A percentile compares a stretch with the other conserved stretches of the same genome.
phyloP scores from a whole-genome alignment of 2,113 vertebrate genomes.

The Mesitornis unicolor region DNA sequence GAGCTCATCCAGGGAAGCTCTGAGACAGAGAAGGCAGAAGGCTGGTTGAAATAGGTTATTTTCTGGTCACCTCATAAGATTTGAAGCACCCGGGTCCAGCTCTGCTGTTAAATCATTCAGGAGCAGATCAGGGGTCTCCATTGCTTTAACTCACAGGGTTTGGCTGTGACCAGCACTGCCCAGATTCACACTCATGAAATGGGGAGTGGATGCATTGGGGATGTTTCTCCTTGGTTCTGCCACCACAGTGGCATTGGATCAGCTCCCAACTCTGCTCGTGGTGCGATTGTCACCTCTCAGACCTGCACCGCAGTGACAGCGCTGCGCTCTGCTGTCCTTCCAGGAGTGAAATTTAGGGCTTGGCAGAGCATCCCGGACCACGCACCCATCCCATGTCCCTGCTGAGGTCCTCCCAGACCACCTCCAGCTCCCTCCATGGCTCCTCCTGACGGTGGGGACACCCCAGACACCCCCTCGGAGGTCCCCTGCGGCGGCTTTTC shows the following conservation, averaged over 20 bases:
- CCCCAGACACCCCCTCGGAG: rapidly evolving
- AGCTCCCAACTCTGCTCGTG: neutral
- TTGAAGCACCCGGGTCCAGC: no score
- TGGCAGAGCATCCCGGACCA: neutral
- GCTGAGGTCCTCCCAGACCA: neutral
- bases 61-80: no score
- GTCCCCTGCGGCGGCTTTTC: neutral
- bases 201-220: neutral
- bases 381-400: neutral
- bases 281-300: no score
- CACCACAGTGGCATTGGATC: rapidly evolving
- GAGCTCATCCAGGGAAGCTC: no score
- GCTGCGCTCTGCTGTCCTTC: rapidly evolving
- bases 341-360: neutral
- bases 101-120: no score
- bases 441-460: neutral
- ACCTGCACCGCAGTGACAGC: rapidly evolving
- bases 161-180: no score
- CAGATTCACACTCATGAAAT: no score
- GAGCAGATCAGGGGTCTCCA: no score
- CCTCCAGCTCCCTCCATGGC: neutral
- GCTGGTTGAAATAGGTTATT: no score
- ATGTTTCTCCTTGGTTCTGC: neutral
- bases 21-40: no score
- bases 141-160: no score